A percentile compares a stretch with the other conserved stretches of the same genome.
Evolutionary conservation across 2,888 invertebrate genomes (phyloP).

Genomic region (Orgyia antiqua): DNA sequence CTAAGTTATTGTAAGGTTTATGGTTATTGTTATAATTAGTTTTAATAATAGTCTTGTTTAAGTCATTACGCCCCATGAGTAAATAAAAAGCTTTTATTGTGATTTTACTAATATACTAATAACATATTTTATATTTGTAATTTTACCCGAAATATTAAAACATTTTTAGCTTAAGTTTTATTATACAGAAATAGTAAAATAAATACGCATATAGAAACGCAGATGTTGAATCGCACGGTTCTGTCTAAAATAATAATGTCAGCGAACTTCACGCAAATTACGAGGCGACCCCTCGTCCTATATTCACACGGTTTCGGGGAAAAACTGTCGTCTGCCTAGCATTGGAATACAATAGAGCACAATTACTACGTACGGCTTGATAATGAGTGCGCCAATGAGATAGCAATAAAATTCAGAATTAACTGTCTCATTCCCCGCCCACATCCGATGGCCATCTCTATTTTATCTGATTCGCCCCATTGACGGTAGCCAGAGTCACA

Average conservation of each 20-base stretch:
- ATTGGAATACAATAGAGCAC: conserved; percentile 57
- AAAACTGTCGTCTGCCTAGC: conserved; percentile 49
- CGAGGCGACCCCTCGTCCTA: conserved; percentile 45
- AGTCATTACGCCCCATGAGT: too few species aligned
- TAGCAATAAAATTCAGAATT: conserved; percentile 76
- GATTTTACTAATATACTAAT: too few species aligned
- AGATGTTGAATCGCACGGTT: too few species aligned
- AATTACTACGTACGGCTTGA: conserved; percentile 48
- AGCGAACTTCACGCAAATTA: conserved; percentile 45
- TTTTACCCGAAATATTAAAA: too few species aligned
- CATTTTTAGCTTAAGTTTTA: too few species aligned
- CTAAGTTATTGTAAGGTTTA: too few species aligned
- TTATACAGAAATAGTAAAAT: too few species aligned
- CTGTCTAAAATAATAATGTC: conserved; percentile 28
- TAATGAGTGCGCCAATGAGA: conserved; percentile 73
- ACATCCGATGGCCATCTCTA: conserved; percentile 59
- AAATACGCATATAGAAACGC: too few species aligned
- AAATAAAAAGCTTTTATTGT: too few species aligned
- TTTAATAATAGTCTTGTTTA: too few species aligned
- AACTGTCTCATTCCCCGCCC: conserved; percentile 70
- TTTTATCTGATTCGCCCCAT: conserved; percentile 40
- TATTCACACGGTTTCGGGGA: conserved; percentile 65
- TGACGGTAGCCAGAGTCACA: conserved; percentile 42
- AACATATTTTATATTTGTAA: too few species aligned
- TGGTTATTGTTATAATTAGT: too few species aligned